Evolutionary conservation across 2,888 invertebrate genomes (phyloP).

Genomic region (Mantis religiosa): DNA sequence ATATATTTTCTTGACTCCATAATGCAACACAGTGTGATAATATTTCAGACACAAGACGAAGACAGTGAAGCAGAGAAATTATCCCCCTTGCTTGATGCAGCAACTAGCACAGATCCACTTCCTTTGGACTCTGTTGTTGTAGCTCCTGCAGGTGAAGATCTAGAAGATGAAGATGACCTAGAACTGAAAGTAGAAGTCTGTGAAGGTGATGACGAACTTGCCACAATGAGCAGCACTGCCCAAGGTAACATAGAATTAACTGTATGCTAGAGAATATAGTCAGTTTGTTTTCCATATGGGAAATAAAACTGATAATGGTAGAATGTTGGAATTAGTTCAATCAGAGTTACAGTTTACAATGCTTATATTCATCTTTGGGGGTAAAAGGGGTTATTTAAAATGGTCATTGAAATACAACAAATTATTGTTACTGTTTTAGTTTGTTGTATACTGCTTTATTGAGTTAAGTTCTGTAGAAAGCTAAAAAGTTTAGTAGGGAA

Average conservation of each 20-base stretch:
- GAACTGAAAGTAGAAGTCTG: conserved; percentile 21
- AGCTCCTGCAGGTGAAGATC: conserved; percentile 43
- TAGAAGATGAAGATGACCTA: conserved; percentile 35
- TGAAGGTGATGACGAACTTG: conserved; percentile 24
- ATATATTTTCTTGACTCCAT: neutral
- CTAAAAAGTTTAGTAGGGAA: too few species aligned
- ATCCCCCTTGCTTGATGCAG: conserved; percentile 64
- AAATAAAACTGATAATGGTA: neutral
- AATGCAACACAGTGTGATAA: neutral
- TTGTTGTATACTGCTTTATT: too few species aligned
- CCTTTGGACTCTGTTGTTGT: conserved; percentile 42
- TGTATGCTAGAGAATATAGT: neutral
- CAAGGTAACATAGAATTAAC: neutral
- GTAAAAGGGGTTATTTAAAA: too few species aligned
- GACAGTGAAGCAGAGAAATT: conserved; percentile 81
- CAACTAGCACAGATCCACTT: conserved; percentile 39
- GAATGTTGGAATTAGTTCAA: neutral
- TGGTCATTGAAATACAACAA: too few species aligned
- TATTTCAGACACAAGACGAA: conserved; percentile 55
- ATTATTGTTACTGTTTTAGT: too few species aligned
- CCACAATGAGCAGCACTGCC: neutral
- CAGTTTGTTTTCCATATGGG: neutral
- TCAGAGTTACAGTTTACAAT: too few species aligned
- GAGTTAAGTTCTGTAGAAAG: too few species aligned
- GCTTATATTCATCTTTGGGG: too few species aligned